Conservation (phyloP, 1,140 invertebrate species). For the Aphelinus certus region DNA sequence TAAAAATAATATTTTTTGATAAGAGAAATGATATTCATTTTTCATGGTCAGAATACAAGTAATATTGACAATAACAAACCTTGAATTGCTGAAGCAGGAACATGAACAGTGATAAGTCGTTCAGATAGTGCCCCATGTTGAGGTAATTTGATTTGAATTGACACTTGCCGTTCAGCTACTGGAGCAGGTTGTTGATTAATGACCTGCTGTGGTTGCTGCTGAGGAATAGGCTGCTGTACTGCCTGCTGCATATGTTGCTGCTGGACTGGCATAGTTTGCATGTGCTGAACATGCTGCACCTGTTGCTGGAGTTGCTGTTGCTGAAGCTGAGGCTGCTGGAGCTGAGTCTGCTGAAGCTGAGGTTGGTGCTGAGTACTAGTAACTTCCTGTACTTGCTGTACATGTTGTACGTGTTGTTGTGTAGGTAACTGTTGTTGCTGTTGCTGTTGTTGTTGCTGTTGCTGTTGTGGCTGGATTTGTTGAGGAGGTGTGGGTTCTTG, state of each 20-base stretch:
- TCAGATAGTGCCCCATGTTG: conserved; percentile 75
- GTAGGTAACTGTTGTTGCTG: not conserved
- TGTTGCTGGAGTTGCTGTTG: conserved; percentile 38
- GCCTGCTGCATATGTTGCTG: conserved; percentile 49
- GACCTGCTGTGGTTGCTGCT: conserved; percentile 50
- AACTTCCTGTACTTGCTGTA: conserved; percentile 1
- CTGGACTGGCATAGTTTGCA: conserved; percentile 37
- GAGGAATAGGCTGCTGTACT: conserved; percentile 44
- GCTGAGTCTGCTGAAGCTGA: conserved; percentile 17
- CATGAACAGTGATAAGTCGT: conserved; percentile 82
- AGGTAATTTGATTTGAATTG: conserved; percentile 76
- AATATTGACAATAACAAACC: conserved; percentile 52
- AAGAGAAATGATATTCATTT: conserved; percentile 7
- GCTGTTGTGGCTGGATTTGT: conserved; percentile 17
- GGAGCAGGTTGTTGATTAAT: conserved; percentile 52
- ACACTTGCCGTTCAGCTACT: conserved; percentile 65
- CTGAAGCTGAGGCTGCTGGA: conserved; percentile 6
- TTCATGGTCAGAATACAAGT: not conserved
- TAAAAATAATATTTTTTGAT: conserved; percentile 45
- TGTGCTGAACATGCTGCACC: conserved; percentile 4
- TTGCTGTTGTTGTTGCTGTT: conserved; percentile 29
- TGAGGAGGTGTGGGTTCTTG: not conserved
- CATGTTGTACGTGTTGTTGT: conserved; percentile 6
- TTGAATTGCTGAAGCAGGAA: conserved; percentile 83
- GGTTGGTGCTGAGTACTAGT: conserved; percentile 12